A percentile compares a stretch with the other conserved stretches of the same genome.
These are phyloP conservation scores for Myiozetetes cayanensis DNA, from an alignment of 2,113 vertebrate genomes.

Conservation along the genomic window DNA sequence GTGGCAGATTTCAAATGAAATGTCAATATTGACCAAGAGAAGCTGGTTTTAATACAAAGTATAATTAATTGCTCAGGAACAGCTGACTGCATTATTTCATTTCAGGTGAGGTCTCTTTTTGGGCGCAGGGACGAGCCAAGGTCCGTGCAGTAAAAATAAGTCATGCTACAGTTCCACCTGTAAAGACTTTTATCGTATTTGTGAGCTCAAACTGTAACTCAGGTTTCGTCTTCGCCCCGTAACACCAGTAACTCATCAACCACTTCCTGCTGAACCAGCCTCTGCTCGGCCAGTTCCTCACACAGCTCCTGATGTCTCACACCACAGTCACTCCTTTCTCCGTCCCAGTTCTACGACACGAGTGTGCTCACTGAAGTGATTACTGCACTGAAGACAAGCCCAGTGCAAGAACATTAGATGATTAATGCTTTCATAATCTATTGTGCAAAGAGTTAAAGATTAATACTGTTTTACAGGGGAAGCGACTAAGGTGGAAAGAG, in stretches of 20 bases:
- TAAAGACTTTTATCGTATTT: neutral
- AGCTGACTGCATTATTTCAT: neutral
- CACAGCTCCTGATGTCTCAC: slow-evolving; percentile 1
- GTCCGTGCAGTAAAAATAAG: neutral
- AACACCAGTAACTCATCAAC: slow-evolving; percentile 21
- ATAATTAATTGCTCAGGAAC: neutral
- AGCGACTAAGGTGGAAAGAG: neutral
- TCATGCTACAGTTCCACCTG: neutral
- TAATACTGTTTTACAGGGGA: neutral
- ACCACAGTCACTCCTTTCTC: neutral
- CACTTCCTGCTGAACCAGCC: slow-evolving; percentile 49
- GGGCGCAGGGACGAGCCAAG: neutral
- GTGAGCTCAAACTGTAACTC: neutral
- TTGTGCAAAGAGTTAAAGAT: slow-evolving; percentile 25
- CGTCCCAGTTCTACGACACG: rapidly evolving
- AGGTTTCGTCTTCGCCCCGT: neutral
- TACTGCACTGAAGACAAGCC: neutral
- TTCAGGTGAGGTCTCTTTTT: neutral
- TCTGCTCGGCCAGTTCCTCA: neutral
- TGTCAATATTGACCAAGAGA: neutral
- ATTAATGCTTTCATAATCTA: slow-evolving; percentile 15
- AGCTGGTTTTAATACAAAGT: neutral
- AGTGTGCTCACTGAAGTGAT: neutral
- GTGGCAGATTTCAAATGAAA: neutral
- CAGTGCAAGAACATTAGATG: neutral